Conservation (phyloP, 2,888 invertebrate genomes). For the Cybosia mesomella region DNA sequence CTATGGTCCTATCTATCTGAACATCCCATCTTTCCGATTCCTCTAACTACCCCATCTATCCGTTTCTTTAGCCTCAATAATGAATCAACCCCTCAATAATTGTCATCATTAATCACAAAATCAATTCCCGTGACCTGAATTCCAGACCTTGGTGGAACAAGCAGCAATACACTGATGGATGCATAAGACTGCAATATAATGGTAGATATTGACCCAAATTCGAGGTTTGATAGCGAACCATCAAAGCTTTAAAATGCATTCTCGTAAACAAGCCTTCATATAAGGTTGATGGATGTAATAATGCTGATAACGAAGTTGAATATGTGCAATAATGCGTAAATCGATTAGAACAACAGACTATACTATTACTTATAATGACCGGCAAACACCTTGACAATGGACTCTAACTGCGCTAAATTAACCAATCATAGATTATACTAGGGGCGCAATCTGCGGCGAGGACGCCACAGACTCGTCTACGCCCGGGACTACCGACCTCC, state of each 20-base stretch:
- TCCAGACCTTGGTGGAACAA: conserved; percentile 24
- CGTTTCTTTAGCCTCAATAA: not conserved
- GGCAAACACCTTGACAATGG: too few relatives aligned
- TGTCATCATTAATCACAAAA: conserved; percentile 23
- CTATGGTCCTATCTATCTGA: not conserved
- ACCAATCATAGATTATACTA: too few relatives aligned
- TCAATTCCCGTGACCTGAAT: conserved; percentile 27
- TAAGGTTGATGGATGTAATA: conserved; percentile 29
- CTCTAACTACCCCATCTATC: not conserved
- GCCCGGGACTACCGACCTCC: too few relatives aligned
- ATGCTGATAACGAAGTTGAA: conserved; percentile 31
- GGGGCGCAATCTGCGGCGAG: too few relatives aligned
- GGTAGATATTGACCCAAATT: conserved; percentile 41
- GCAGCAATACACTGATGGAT: conserved; percentile 17
- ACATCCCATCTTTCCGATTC: not conserved
- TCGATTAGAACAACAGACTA: not conserved
- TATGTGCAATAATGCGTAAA: conserved; percentile 21
- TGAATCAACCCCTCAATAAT: conserved; percentile 32
- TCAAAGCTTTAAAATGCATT: conserved; percentile 29
- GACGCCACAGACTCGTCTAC: too few relatives aligned
- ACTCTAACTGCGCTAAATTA: too few relatives aligned
- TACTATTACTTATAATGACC: too few relatives aligned
- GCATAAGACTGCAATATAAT: conserved; percentile 20
- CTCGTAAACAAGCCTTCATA: conserved; percentile 39
- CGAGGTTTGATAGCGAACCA: conserved; percentile 27